phyloP scores from a whole-genome alignment of 1,140 invertebrate species.

The Ladona fulva region DNA sequence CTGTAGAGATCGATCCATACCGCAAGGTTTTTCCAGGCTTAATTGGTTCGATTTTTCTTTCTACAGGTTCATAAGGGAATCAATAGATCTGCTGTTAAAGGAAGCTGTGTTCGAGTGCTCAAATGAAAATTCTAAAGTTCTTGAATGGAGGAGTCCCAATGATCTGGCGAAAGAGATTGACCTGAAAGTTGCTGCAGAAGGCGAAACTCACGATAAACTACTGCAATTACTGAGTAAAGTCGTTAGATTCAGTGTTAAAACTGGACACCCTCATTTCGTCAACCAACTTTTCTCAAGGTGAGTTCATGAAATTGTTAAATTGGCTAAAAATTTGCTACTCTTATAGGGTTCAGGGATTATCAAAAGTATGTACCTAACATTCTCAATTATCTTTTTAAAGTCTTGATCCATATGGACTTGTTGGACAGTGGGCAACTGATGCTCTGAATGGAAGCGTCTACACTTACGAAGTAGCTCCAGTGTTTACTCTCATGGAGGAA shows the following conservation, averaged over 20 bases:
- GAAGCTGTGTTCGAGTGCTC: neutral
- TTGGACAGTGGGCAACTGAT: slow-evolving; percentile 77
- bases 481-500: slow-evolving; percentile 81
- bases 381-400: slow-evolving; percentile 33
- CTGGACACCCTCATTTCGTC: slow-evolving; percentile 76
- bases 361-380: neutral
- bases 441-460: slow-evolving; percentile 81
- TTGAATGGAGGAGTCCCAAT: slow-evolving; percentile 64
- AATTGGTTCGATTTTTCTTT: too few relatives aligned
- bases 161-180: slow-evolving; percentile 54
- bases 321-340: neutral
- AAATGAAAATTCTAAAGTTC: slow-evolving; percentile 42
- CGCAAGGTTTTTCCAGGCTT: too few relatives aligned
- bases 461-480: slow-evolving; percentile 84
- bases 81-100: neutral
- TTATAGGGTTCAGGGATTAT: neutral
- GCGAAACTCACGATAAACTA: slow-evolving; percentile 55
- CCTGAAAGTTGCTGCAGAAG: slow-evolving; percentile 48
- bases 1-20: too few relatives aligned
- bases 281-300: slow-evolving; percentile 70
- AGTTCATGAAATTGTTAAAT: neutral
- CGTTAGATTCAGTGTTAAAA: slow-evolving; percentile 75
- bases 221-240: slow-evolving; percentile 53
- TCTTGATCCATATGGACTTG: slow-evolving; percentile 74
- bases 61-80: neutral